Conservation (phyloP, 2,888 invertebrate species). For the Vandiemenella viatica region DNA sequence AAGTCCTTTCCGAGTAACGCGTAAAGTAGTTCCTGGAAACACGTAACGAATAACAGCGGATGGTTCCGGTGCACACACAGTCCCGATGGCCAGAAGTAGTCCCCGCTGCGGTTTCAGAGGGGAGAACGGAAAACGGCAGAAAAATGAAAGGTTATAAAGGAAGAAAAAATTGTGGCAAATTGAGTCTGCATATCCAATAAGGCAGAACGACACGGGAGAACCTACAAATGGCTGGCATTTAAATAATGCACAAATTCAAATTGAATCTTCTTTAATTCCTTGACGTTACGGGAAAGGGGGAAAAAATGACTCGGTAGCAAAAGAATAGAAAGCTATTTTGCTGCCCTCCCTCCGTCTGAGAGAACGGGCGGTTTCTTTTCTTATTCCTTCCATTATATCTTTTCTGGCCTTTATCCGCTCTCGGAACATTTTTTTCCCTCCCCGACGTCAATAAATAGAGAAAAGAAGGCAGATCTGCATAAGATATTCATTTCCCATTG, state of each 20-base stretch:
- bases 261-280: slow-evolving; percentile 13
- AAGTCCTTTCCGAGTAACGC: no score
- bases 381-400: no score
- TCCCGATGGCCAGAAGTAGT: no score
- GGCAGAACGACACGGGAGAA: not conserved
- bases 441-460: slow-evolving; percentile 4
- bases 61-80: no score
- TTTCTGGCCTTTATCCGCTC: not conserved
- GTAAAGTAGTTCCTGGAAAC: no score
- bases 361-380: not conserved
- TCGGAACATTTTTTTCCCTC: slow-evolving; percentile 1
- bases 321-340: slow-evolving; percentile 4
- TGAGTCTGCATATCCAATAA: slow-evolving; percentile 12
- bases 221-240: slow-evolving; percentile 4
- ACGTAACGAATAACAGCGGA: no score
- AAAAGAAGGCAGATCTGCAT: not conserved
- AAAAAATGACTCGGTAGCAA: slow-evolving; percentile 1
- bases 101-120: no score
- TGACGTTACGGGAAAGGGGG: slow-evolving; percentile 3
- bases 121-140: no score
- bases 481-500: slow-evolving; percentile 1
- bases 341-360: not conserved
- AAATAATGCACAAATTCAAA: slow-evolving; percentile 16
- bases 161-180: slow-evolving; percentile 9
- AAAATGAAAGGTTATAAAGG: slow-evolving; percentile 5